Evolutionary conservation across 2,113 vertebrate genomes (phyloP), one percentile per base, ranked within the genome.

Genomic region (Antennarius striatus): DNA sequence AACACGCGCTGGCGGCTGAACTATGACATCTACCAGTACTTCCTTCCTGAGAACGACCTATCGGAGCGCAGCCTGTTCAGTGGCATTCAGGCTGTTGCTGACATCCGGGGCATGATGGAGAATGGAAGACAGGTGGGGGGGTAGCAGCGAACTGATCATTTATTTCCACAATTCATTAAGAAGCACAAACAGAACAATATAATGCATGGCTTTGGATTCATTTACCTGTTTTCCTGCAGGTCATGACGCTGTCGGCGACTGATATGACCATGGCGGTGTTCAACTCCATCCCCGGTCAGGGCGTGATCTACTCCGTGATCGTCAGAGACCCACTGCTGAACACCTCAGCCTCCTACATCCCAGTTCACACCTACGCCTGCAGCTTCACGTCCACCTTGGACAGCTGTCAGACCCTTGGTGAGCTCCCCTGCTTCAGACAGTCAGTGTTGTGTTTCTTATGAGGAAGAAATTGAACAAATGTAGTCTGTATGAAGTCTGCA

Each of bases 11-110:
- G 94, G 95, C 92, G 96, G 10, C 80, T 99, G 71, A 88, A 28
- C 67, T 99, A 99, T 0, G 95, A 98, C 0, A 49, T 99, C 68
- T 99, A 97, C 81, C 96, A 94, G 89, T 95, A 95, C 86, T 98
- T 97, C 84, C 89, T 98, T 36, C 96, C 95, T 0, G 95, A 97
- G 91, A 93, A 85, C 0, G 93, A 98, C 71, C 91, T 95, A 3
- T 93, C 93, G 0, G 94, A 96, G 78, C 67, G 74, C 54, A 89
- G 73, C 2, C 84, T 99, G 53, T 82, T 98, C 63, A 72, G 6
- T 1, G 87, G 93, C 28, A 65, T 98, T 1, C 88, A 91, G 84
- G 92, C 71, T 11, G 94, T 96, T 90, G 90, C 92, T 0, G 80
- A 86, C 9, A 86, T 92, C 55, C 58, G 74, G 0, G 90, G 92